Base-by-base conservation (phyloP, 2,888 invertebrate genomes). In the Mechanitis messenoides region DNA sequence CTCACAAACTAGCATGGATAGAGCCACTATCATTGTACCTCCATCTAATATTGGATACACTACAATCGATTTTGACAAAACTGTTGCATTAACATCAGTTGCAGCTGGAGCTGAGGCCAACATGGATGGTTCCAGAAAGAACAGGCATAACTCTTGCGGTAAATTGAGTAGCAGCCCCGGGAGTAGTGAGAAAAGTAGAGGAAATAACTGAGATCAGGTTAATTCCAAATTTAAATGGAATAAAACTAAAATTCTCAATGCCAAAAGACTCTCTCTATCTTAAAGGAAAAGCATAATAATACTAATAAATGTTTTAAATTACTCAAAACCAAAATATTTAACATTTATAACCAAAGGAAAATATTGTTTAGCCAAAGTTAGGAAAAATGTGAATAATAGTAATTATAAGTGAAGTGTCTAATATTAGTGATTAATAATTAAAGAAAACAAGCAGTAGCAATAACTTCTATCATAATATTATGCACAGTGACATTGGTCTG, bases 11-110 rank as follows among this genome's bases (percentile, higher is more conserved):
- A 87, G 87, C 63, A 70, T 80, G 35, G 90, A 88, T 47, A 81
- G 82, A 55, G 55, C 62, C 77, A 56, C 65, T 4, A 33, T 73
- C 3, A 62, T 69, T 12, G 93, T 69, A 94, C 94, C 80, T 92
- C 95, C 65, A 92, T 94, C 79, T 45, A 79, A 77, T 55, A 91
- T 93, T 71, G 94, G 95, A 57, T 98, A 97, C 78, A 96, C 96
- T 7, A 95, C 95, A 1, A 98, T 98, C 72, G 98, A 98, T 87
- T 98, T 98, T 83, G 94, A 97, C 74, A 96, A 96, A 87, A 98
- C 98, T 0, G 95, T 94, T 59, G 98, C 98, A 33, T 91, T 98
- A 38, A 95, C 95, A 31, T 95, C 96, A 38, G 94, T 94, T 45
- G 94, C 95, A 72, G 92, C 94, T 4, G 92, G 92, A 56, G 90